Conservation (phyloP, 2,113 vertebrate species). For the Nematolebias whitei region DNA sequence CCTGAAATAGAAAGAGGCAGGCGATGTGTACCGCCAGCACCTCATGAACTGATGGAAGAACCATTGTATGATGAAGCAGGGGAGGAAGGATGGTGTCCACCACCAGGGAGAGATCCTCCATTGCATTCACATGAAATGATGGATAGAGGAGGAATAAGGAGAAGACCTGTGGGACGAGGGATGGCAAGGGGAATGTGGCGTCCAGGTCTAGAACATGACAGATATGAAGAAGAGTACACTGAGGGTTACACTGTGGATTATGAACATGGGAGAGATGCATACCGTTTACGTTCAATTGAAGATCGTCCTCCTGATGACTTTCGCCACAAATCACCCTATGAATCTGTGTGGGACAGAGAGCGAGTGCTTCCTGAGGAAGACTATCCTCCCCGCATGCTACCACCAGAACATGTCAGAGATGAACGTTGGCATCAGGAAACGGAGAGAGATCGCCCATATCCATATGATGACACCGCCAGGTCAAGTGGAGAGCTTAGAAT, state of each 20-base stretch:
- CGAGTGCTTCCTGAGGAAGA: conserved; percentile 82
- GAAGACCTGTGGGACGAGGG: conserved; percentile 82
- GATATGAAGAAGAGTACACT: conserved; percentile 55
- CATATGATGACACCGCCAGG: conserved; percentile 83
- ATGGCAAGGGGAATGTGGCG: conserved; percentile 67
- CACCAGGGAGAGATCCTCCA: conserved; percentile 57
- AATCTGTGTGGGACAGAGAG: conserved; percentile 85
- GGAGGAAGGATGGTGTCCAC: conserved; percentile 51
- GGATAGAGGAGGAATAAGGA: conserved; percentile 58
- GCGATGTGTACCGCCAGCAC: conserved; percentile 75
- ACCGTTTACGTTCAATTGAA: conserved; percentile 78
- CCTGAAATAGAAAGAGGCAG: conserved; percentile 75
- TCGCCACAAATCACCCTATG: conserved; percentile 82
- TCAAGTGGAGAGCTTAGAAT: conserved; percentile 87
- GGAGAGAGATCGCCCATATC: conserved; percentile 74
- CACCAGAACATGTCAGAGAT: conserved; percentile 86
- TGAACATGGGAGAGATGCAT: conserved; percentile 80
- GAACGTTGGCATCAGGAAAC: conserved; percentile 86
- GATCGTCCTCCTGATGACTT: conserved; percentile 82
- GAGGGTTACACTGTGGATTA: conserved; percentile 68
- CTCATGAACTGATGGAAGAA: conserved; percentile 59
- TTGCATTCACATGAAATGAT: conserved; percentile 62
- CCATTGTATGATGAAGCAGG: conserved; percentile 47
- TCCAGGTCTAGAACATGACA: conserved; percentile 80
- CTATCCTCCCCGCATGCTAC: conserved; percentile 82